Conservation (phyloP, 2,888 invertebrate genomes). For the Tyria jacobaeae region DNA sequence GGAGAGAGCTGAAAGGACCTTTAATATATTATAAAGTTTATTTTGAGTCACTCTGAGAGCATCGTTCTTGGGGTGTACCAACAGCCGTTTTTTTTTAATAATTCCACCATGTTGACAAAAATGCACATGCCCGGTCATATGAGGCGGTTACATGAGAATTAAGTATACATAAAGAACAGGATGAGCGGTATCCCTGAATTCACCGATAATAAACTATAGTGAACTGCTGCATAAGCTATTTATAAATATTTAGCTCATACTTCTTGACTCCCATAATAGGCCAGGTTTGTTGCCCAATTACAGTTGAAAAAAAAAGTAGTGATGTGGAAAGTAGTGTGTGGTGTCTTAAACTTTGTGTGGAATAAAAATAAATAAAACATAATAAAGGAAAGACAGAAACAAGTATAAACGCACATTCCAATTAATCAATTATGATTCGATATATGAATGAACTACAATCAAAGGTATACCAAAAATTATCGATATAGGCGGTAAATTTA, state of each 20-base stretch:
- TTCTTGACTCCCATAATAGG: background rate
- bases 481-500: constrained; percentile 56
- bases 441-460: constrained; percentile 40
- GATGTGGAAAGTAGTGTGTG: background rate
- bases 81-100: background rate
- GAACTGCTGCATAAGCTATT: too few relatives aligned
- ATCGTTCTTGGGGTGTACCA: background rate
- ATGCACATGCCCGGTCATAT: too few relatives aligned
- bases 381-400: constrained; percentile 13
- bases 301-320: background rate
- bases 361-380: background rate
- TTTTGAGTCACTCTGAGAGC: background rate
- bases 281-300: too few relatives aligned
- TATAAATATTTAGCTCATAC: too few relatives aligned
- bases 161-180: too few relatives aligned
- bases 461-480: constrained; percentile 28
- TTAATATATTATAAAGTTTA: background rate
- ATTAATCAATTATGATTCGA: constrained; percentile 44
- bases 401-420: constrained; percentile 16
- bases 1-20: background rate
- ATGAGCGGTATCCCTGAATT: too few relatives aligned
- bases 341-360: background rate
- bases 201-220: too few relatives aligned
- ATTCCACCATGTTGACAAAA: background rate
- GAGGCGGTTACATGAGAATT: too few relatives aligned